Evolutionary conservation across 2,888 invertebrate species (phyloP).

Genomic region (Argyresthia albistria): DNA sequence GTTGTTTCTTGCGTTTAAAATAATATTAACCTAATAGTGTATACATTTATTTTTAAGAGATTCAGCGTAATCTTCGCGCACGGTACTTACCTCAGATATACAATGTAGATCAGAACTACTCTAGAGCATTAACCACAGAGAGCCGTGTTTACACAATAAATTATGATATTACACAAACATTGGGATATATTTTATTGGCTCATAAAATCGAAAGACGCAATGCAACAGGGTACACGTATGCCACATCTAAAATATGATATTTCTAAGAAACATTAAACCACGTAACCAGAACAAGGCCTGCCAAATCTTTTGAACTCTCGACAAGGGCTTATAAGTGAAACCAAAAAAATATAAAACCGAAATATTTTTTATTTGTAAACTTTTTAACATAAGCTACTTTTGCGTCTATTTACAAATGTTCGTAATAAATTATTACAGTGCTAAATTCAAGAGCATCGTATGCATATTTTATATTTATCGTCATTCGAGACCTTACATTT

Average conservation of each 20-base stretch:
- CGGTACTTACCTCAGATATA: neutral
- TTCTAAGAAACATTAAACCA: slow-evolving; percentile 2
- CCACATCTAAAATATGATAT: slow-evolving; percentile 13
- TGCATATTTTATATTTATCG: no score
- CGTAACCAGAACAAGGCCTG: neutral
- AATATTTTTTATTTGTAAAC: neutral
- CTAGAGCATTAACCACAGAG: slow-evolving; percentile 16
- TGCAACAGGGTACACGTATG: slow-evolving; percentile 21
- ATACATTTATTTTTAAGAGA: no score
- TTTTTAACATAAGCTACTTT: neutral
- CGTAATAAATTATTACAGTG: no score
- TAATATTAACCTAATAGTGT: no score
- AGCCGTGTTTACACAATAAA: slow-evolving; percentile 54
- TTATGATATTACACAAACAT: slow-evolving; percentile 58
- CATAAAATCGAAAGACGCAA: slow-evolving; percentile 47
- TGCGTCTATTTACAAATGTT: no score
- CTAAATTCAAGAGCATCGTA: no score
- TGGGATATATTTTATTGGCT: slow-evolving; percentile 54
- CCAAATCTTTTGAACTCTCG: neutral
- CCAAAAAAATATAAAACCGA: neutral
- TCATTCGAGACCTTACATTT: no score
- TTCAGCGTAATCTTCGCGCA: no score
- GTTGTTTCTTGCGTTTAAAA: no score
- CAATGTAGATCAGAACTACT: slow-evolving; percentile 10
- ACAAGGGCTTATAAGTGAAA: neutral